A percentile compares a stretch with the other conserved stretches of the same genome.
phyloP scores from a whole-genome alignment of 2,797 vertebrate species.

The Aselliscus stoliczkanus region DNA sequence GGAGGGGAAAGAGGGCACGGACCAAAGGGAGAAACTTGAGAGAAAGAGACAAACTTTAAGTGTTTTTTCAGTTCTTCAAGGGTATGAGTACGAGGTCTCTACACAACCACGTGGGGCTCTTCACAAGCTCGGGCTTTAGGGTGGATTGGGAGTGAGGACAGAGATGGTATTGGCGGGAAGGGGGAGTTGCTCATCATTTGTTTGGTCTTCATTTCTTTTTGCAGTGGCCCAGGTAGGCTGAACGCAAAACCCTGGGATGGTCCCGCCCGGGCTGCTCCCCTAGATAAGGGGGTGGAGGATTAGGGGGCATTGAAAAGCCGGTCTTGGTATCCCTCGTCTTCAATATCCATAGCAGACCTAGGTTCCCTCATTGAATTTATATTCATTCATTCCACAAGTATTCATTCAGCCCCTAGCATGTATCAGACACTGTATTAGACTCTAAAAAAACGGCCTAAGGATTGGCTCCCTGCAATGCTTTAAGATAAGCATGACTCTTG shows the following conservation, averaged over 20 bases:
- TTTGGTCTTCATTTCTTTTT: not conserved
- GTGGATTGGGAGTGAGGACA: not conserved
- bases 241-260: not conserved
- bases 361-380: not conserved
- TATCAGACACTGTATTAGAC: not conserved
- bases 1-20: fast-evolving
- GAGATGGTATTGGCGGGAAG: too few relatives aligned
- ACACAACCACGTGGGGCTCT: too few relatives aligned
- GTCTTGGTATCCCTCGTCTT: not conserved
- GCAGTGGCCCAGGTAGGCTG: not conserved
- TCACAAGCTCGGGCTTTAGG: not conserved
- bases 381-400: not conserved
- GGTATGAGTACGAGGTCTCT: not conserved
- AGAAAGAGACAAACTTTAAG: not conserved
- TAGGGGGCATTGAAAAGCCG: not conserved
- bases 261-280: not conserved
- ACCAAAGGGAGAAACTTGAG: not conserved
- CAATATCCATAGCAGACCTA: not conserved
- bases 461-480: not conserved
- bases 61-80: not conserved
- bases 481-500: not conserved
- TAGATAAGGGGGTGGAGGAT: not conserved
- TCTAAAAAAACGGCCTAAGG: not conserved
- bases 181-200: not conserved
- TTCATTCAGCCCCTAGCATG: not conserved